Percentiles rank a stretch among this genome's conserved stretches.
These are phyloP conservation scores for Lagopus muta DNA, from an alignment of 2,113 vertebrate genomes.

Conservation along the genomic window DNA sequence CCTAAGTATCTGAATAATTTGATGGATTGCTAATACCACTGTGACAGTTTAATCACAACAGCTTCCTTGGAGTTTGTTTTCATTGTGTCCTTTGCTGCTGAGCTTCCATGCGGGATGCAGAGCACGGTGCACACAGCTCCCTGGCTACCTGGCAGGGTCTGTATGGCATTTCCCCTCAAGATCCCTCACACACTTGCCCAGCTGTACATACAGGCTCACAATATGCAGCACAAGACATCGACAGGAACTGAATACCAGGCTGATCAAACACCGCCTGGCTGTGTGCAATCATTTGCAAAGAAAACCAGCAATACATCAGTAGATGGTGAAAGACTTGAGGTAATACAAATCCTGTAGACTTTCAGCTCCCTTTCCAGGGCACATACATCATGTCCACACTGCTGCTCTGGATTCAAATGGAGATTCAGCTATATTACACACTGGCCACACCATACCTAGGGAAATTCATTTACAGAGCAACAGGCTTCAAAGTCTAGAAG, in stretches of 20 bases:
- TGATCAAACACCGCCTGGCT: neutral
- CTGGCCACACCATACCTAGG: rapidly evolving
- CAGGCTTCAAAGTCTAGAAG: neutral
- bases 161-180: neutral
- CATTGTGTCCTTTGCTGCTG: neutral
- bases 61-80: neutral
- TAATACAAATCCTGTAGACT: neutral
- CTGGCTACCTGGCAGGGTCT: neutral
- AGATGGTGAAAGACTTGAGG: neutral
- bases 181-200: neutral
- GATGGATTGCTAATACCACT: neutral
- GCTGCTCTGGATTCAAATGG: rapidly evolving
- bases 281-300: rapidly evolving
- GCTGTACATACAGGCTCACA: neutral
- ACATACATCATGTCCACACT: neutral
- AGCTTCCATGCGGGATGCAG: neutral
- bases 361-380: neutral
- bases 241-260: neutral
- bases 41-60: neutral
- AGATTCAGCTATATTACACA: neutral
- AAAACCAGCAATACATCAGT: rapidly evolving
- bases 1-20: neutral
- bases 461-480: neutral
- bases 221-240: rapidly evolving
- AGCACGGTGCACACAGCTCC: neutral